These are phyloP conservation scores for Plusia festucae DNA, from an alignment of 2,888 invertebrate species.

Conservation along the genomic window DNA sequence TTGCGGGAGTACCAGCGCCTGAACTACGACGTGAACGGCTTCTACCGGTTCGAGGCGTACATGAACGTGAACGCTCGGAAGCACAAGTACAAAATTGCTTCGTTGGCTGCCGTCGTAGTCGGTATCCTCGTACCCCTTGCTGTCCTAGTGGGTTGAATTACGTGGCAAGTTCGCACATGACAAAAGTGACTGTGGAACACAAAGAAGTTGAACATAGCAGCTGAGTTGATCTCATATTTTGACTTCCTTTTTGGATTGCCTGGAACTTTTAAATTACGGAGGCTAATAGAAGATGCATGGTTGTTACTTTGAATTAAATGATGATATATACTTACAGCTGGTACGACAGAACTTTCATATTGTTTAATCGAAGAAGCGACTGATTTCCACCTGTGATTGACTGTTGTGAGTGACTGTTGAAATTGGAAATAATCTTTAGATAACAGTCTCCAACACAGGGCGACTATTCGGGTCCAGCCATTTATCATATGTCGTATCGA, in stretches of 20 bases:
- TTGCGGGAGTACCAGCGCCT: slow-evolving; percentile 91
- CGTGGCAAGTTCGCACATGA: slow-evolving; percentile 33
- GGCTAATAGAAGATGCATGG: slow-evolving; percentile 7
- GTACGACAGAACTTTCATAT: slow-evolving; percentile 6
- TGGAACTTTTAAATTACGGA: slow-evolving; percentile 9
- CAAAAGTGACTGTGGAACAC: slow-evolving; percentile 43
- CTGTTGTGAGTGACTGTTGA: slow-evolving; percentile 5
- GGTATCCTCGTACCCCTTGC: slow-evolving; percentile 79
- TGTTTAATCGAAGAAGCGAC: slow-evolving; percentile 2
- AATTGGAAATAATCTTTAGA: slow-evolving; percentile 6
- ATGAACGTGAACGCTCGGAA: slow-evolving; percentile 80
- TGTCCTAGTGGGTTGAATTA: slow-evolving; percentile 74
- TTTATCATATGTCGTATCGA: slow-evolving; percentile 23
- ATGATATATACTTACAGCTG: background rate
- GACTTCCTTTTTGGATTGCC: background rate
- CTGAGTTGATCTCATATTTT: slow-evolving; percentile 10
- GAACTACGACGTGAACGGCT: slow-evolving; percentile 78
- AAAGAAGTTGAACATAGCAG: slow-evolving; percentile 40
- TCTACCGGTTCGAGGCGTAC: slow-evolving; percentile 78
- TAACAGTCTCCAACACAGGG: background rate
- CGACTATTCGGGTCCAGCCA: slow-evolving; percentile 6
- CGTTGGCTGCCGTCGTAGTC: slow-evolving; percentile 76
- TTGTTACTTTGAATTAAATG: slow-evolving; percentile 17
- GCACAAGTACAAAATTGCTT: slow-evolving; percentile 82
- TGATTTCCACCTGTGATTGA: slow-evolving; percentile 2